Evolutionary conservation across 2,888 invertebrate species (phyloP).

Genomic region (Linnaemya vulpina): DNA sequence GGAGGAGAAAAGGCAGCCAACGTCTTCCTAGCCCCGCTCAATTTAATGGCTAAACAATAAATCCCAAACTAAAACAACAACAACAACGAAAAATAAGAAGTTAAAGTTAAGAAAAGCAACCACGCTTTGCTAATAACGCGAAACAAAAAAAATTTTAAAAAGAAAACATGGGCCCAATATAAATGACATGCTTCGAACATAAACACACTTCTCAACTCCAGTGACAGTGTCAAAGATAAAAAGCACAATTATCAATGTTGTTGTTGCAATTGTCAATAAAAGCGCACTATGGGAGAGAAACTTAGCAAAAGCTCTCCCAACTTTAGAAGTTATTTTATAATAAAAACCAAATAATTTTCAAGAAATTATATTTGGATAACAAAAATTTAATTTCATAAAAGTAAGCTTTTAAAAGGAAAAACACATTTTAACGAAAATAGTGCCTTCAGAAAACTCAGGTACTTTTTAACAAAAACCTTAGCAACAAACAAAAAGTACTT

Average conservation of each 20-base stretch:
- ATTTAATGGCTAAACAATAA: conserved; percentile 56
- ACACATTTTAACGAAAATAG: background rate
- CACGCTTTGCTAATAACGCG: conserved; percentile 53
- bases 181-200: conserved; percentile 56
- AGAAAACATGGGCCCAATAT: conserved; percentile 41
- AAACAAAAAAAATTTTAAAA: conserved; percentile 11
- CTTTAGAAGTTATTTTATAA: no score
- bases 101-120: conserved; percentile 33
- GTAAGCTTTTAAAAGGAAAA: background rate
- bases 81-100: background rate
- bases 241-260: conserved; percentile 41
- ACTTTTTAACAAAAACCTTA: background rate
- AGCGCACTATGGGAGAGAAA: conserved; percentile 16
- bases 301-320: no score
- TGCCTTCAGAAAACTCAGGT: background rate
- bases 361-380: background rate
- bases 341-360: background rate
- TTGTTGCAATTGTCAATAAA: conserved; percentile 37
- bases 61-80: conserved; percentile 15
- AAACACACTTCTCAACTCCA: conserved; percentile 63
- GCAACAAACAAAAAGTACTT: background rate
- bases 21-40: conserved; percentile 27
- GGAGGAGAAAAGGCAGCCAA: conserved; percentile 4
- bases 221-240: conserved; percentile 69
- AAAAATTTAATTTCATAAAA: no score